Base-by-base conservation (phyloP, 2,888 invertebrate genomes). In the Chymomyza fuscimana region DNA sequence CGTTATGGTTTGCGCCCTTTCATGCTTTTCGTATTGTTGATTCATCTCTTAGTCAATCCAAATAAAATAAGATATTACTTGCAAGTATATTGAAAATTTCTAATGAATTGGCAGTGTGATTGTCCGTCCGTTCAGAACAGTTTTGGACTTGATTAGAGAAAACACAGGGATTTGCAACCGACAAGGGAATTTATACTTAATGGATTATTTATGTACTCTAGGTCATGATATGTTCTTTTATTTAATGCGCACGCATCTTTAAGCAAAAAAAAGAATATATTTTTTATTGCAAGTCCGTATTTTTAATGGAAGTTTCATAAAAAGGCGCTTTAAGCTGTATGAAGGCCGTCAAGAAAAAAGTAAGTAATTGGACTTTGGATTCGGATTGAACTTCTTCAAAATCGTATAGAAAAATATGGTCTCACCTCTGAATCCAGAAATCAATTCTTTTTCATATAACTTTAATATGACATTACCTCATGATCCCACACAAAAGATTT, bases 41-140 rank as follows among this genome's bases (percentile, higher is more conserved):
- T 29, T 58, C 9, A 7, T 22, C 15, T 58, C 15, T 58, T 32
- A 29, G 16, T n/a, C 19, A 59, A 59, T 3, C 32, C 22, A 54
- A 59, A 59, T 19, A 54, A 25, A 32, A 69, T 51, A 64, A 40
- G 46, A 59, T 70, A 58, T 74, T 63, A 36, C 10, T 40, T 36
- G n/a, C 16, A 62, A 67, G 67, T 77, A 71, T 66, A 69, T 72
- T 74, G 67, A 25, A 58, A 19, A 84, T 80, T 78, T 86, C 86
- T 72, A 82, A 87, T 80, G 87, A 85, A 83, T 87, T 82, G 78
- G 71, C 70, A 78, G 65, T 61, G 71, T 77, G 74, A 80, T 85
- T n/a, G 10, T 56, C 7, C 78, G 76, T 85, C 87, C 32, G 12
- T 46, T 46, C 82, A 77, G 74, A 78, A 87, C 82, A 76, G 77